Base-by-base conservation (phyloP, 2,888 invertebrate species). In the Plebejus anna region DNA sequence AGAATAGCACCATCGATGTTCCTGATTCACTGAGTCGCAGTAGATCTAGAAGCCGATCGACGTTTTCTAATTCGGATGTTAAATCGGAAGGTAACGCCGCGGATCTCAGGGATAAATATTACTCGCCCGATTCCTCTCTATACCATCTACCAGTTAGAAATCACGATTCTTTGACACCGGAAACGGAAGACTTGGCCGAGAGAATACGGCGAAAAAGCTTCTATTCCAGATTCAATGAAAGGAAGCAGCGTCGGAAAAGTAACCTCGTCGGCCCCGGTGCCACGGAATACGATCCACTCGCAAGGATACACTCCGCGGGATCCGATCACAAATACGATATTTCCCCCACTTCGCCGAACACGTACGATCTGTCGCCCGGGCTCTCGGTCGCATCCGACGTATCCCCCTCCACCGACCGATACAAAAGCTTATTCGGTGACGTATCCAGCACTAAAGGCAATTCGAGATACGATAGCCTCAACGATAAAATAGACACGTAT, bases 121-220 rank as follows among this genome's bases (percentile, higher is more conserved):
- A 85, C 3, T 85, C 88, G 57, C 82, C 84, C 70, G 90, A 90
- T 13, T 84, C 82, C 80, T 81, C 82, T 61, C 79, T 82, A 84
- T 90, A 81, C 83, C 90, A 79, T 82, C 89, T 82, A 81, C 92
- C 84, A 82, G 89, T 82, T 80, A 94, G 88, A 83, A 94, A 83
- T 87, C 94, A 80, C 85, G 95, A 89, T 84, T 86, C 92, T 38
- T 88, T 88, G 51, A 88, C 92, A 13, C 93, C 94, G 13, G 94
- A 96, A 79, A 90, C 89, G 79, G 97, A 97, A 84, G 97, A 97
- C 78, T 96, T 98, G 70, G 96, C 96, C 76, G 98, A 98, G 84
- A 95, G 98, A 83, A 98, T 98, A 83, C 95, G 97, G 81, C 95
- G 98, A 55, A 97, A 98, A 87, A 98, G 98, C 87, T 98, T 97